phyloP scores from a whole-genome alignment of 2,888 invertebrate species.

The Micropterix aruncella region DNA sequence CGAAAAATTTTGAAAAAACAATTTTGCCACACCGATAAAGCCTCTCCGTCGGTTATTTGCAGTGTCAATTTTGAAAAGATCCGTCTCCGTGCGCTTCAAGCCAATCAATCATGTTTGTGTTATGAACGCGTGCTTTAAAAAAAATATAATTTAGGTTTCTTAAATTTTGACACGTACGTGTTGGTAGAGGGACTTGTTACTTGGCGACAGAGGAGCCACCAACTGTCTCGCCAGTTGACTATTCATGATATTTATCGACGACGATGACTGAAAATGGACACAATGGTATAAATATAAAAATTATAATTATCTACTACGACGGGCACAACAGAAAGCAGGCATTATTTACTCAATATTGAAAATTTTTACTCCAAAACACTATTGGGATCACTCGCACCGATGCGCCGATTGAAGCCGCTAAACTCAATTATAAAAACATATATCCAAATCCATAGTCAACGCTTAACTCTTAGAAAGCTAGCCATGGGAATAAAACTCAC shows the following conservation, averaged over 20 bases:
- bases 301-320: background rate
- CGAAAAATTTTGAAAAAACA: background rate
- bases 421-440: too few relatives aligned
- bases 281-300: background rate
- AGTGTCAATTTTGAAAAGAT: slow-evolving; percentile 5
- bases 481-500: too few relatives aligned
- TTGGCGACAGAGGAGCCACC: slow-evolving; percentile 41
- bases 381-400: too few relatives aligned
- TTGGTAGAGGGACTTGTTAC: slow-evolving; percentile 30
- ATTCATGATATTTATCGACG: slow-evolving; percentile 35
- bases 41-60: background rate
- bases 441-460: too few relatives aligned
- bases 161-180: slow-evolving; percentile 13
- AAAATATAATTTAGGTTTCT: slow-evolving; percentile 24
- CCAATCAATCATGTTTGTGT: slow-evolving; percentile 36
- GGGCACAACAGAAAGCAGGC: background rate
- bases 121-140: slow-evolving; percentile 37
- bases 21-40: background rate
- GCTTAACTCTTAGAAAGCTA: too few relatives aligned
- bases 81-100: slow-evolving; percentile 21
- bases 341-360: too few relatives aligned
- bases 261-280: slow-evolving; percentile 13
- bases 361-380: too few relatives aligned
- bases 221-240: slow-evolving; percentile 46
- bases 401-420: too few relatives aligned